phyloP scores from a whole-genome alignment of 2,113 vertebrate species.

The Protomyctophum bolini region DNA sequence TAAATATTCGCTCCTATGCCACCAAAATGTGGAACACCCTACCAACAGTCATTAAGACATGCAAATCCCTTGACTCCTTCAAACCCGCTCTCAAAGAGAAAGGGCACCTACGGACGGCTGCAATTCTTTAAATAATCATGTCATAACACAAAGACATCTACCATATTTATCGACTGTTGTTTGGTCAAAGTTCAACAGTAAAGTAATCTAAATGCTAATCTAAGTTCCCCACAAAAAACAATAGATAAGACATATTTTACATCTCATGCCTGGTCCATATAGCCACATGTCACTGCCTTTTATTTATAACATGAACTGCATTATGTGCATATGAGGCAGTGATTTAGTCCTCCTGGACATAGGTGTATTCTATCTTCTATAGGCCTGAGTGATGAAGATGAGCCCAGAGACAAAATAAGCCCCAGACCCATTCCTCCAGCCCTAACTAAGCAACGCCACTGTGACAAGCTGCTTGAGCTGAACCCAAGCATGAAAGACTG shows the following conservation, averaged over 20 bases:
- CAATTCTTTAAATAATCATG: neutral
- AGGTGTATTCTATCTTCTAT: conserved; percentile 6
- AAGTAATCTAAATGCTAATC: conserved; percentile 41
- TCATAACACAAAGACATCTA: neutral
- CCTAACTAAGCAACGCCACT: conserved; percentile 10
- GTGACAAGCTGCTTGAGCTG: neutral
- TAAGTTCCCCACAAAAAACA: conserved; percentile 1
- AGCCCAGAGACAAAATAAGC: conserved; percentile 8
- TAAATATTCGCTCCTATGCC: too few species aligned
- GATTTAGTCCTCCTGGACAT: neutral
- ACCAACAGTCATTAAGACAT: too few species aligned
- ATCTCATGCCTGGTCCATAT: neutral
- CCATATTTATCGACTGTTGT: neutral
- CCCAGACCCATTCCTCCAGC: neutral
- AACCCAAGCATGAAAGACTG: neutral
- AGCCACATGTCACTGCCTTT: too few species aligned
- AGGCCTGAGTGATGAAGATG: neutral
- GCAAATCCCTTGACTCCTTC: too few species aligned
- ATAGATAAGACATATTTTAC: neutral
- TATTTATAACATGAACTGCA: neutral
- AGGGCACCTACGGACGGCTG: too few species aligned
- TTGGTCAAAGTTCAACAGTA: neutral
- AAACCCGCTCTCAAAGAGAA: too few species aligned
- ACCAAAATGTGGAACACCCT: too few species aligned
- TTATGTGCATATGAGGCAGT: neutral